These are phyloP conservation scores for Anagrus nilaparvatae DNA, from an alignment of 1,140 invertebrate genomes.

Conservation along the genomic window DNA sequence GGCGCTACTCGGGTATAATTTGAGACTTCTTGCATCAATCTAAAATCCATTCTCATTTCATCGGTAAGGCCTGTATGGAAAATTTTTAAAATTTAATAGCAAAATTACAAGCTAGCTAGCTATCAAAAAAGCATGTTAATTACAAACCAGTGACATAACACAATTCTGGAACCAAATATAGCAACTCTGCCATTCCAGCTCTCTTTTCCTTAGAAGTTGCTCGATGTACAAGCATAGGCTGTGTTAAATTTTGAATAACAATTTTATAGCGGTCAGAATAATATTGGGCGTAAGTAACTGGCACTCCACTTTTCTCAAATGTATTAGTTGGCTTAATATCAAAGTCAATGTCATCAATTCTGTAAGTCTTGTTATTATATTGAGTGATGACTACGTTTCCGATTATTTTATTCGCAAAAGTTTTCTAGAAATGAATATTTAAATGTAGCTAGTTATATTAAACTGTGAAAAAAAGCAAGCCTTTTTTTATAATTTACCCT, in stretches of 20 bases:
- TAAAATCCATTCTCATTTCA: slow-evolving; percentile 46
- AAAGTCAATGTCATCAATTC: slow-evolving; percentile 76
- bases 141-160: slow-evolving; percentile 55
- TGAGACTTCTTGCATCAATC: slow-evolving; percentile 53
- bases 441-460: too few relatives aligned
- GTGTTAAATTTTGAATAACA: slow-evolving; percentile 42
- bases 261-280: slow-evolving; percentile 64
- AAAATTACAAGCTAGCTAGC: neutral
- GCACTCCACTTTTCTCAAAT: slow-evolving; percentile 52
- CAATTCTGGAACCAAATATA: slow-evolving; percentile 64
- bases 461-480: too few relatives aligned
- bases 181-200: slow-evolving; percentile 46
- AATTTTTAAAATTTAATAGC: slow-evolving; percentile 38
- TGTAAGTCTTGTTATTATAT: slow-evolving; percentile 68
- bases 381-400: slow-evolving; percentile 51
- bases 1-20: slow-evolving; percentile 55
- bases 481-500: too few relatives aligned
- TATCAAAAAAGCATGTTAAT: neutral
- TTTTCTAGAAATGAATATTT: slow-evolving; percentile 29
- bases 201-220: slow-evolving; percentile 51
- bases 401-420: slow-evolving; percentile 39
- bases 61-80: slow-evolving; percentile 45
- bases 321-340: slow-evolving; percentile 52
- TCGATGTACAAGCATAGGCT: slow-evolving; percentile 55
- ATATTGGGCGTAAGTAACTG: slow-evolving; percentile 66